Conservation (phyloP, 2,797 vertebrate genomes). For the Onychomys leucogaster region DNA sequence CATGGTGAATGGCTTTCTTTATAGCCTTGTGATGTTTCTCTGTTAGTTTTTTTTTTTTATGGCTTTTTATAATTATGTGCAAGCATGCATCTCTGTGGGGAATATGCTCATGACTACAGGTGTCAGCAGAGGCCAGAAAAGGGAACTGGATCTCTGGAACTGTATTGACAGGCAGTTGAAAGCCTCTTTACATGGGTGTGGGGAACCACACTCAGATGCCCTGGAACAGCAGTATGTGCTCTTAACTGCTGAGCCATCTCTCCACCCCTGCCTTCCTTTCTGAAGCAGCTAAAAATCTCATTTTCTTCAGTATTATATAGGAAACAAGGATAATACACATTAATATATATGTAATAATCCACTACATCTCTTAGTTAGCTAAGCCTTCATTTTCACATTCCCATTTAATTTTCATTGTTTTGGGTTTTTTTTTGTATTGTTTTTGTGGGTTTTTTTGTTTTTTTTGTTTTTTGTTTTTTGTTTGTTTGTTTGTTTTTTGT, state of each 20-base stretch:
- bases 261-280: not conserved
- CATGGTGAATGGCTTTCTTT: not conserved
- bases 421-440: too few relatives aligned
- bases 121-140: not conserved
- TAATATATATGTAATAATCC: not conserved
- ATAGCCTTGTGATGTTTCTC: not conserved
- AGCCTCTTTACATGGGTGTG: too few relatives aligned
- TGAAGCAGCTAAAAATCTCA: not conserved
- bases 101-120: not conserved
- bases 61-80: not conserved
- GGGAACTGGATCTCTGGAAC: too few relatives aligned
- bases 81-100: not conserved
- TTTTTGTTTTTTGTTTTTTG: too few relatives aligned
- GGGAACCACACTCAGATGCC: not conserved
- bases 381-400: not conserved
- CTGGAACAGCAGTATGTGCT: not conserved
- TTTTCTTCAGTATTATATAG: slow-evolving; percentile 3
- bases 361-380: not conserved
- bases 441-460: too few relatives aligned
- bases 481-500: too few relatives aligned
- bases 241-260: not conserved
- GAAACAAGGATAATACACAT: not conserved
- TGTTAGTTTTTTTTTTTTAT: not conserved
- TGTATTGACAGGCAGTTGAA: not conserved
- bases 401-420: not conserved